phyloP scores from a whole-genome alignment of 2,888 invertebrate species.

The Cosmorhoe ocellata region DNA sequence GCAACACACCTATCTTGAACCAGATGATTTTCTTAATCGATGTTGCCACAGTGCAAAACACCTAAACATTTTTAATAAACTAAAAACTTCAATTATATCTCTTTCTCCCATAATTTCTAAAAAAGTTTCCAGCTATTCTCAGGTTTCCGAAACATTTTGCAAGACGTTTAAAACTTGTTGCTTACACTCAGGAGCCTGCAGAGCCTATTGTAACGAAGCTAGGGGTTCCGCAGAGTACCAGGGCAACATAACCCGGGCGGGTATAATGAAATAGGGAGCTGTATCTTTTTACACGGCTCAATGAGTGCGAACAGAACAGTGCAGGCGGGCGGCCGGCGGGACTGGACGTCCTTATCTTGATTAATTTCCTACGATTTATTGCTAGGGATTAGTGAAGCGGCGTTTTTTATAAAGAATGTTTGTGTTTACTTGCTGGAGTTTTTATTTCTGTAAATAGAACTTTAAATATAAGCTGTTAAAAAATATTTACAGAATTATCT shows the following conservation, averaged over 20 bases:
- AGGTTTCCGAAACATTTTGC: no score
- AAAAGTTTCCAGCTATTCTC: no score
- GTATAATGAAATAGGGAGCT: slow-evolving; percentile 59
- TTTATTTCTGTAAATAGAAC: neutral
- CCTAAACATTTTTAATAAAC: no score
- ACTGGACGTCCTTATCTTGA: slow-evolving; percentile 50
- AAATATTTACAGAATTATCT: no score
- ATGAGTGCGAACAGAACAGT: slow-evolving; percentile 61
- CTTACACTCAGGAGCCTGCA: no score
- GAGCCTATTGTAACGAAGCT: neutral
- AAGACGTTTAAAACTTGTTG: neutral
- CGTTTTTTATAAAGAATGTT: slow-evolving; percentile 28
- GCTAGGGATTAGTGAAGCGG: slow-evolving; percentile 36
- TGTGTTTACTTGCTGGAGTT: slow-evolving; percentile 2
- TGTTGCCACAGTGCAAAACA: no score
- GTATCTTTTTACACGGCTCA: slow-evolving; percentile 70
- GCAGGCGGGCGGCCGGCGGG: slow-evolving; percentile 35
- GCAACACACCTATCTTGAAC: no score
- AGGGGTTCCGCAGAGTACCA: neutral
- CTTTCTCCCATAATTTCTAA: no score
- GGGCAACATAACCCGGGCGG: slow-evolving; percentile 28
- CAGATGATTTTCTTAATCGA: no score
- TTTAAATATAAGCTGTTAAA: no score
- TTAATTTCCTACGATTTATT: slow-evolving; percentile 61
- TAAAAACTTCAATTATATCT: no score